Evolutionary conservation across 2,797 vertebrate species (phyloP), one percentile per base, ranked within the genome.

Genomic region (Corythornis leucogaster): DNA sequence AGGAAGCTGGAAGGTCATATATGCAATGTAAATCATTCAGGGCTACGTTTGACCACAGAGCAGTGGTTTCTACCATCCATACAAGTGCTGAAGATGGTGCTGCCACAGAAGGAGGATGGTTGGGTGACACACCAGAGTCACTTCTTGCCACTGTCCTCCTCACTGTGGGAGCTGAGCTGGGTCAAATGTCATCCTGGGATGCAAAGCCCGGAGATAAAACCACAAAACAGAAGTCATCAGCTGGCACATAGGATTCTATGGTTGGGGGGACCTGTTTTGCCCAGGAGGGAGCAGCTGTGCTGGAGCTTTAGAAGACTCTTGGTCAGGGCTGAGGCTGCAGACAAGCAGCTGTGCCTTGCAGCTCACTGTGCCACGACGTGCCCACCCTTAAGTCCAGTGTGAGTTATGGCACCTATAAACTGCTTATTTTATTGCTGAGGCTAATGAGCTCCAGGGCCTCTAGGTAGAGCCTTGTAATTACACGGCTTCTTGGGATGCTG

Each of bases 361-460:
- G 31, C n/a, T 80, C 1, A 0, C 70, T 38, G 54, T 1, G 0
- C 30, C 1, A 0, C 0, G 3, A 11, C 0, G 1, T 61, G 48
- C 71, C 48, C 25, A 66, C 28, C 31, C 57, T 74, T 81, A 0
- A 4, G 38, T 74, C 57, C 76, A 40, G n/a, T 1, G 0, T 48
- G 87, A 88, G 59, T 85, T 82, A 79, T 7, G 1, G 45, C 68
- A 85, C 63, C 59, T 40, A 70, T 54, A 71, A 88, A 80, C 21
- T 40, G 50, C 69, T 76, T 40, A 15, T 88, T 85, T 90, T 75
- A 85, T 76, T 76, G 45, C 64, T 19, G 28, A 82, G 50, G n/a
- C 54, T 88, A 92, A 94, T 62, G 80, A 88, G 77, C 58, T 75
- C 61, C 50, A 69, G 26, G 30, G 16, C 35, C 46, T 77, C 45